Evolutionary conservation across 2,888 invertebrate species (phyloP).

Genomic region (Amaurobius ferox): DNA sequence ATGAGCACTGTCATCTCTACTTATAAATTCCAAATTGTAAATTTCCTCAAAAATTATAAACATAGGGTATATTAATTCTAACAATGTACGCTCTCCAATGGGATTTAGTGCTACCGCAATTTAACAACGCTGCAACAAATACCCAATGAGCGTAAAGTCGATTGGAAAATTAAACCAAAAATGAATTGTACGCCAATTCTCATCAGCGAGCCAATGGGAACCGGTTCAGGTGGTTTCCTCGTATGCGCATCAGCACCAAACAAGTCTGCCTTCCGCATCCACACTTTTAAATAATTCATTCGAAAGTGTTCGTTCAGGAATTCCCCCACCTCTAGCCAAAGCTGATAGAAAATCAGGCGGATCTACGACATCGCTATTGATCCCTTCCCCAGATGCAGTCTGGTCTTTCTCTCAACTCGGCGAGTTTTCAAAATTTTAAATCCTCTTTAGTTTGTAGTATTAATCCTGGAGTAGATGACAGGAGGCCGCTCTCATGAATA

Average conservation of each 20-base stretch:
- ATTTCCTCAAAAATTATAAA: too few relatives aligned
- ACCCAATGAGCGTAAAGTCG: background rate
- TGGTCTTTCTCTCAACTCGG: constrained; percentile 24
- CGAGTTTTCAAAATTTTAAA: constrained; percentile 47
- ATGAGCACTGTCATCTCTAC: too few relatives aligned
- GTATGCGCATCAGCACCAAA: background rate
- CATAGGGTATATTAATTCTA: background rate
- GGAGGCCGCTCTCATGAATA: background rate
- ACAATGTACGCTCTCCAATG: background rate
- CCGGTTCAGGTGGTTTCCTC: constrained; percentile 29
- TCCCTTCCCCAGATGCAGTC: background rate
- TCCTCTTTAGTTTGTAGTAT: constrained; percentile 39
- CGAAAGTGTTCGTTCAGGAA: constrained; percentile 52
- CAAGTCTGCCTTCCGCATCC: background rate
- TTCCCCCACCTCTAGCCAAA: constrained; percentile 8
- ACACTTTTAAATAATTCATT: constrained; percentile 60
- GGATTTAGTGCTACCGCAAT: background rate
- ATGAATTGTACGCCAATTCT: constrained; percentile 9
- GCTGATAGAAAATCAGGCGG: constrained; percentile 40
- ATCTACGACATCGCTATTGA: constrained; percentile 37
- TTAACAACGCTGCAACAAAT: background rate
- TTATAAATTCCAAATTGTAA: too few relatives aligned
- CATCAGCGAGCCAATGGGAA: constrained; percentile 28
- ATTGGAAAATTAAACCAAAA: constrained; percentile 59
- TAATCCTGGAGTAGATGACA: constrained; percentile 42